These are phyloP conservation scores for Caenorhabditis briggsae DNA, from an alignment of 1,140 invertebrate species.

Conservation along the genomic window DNA sequence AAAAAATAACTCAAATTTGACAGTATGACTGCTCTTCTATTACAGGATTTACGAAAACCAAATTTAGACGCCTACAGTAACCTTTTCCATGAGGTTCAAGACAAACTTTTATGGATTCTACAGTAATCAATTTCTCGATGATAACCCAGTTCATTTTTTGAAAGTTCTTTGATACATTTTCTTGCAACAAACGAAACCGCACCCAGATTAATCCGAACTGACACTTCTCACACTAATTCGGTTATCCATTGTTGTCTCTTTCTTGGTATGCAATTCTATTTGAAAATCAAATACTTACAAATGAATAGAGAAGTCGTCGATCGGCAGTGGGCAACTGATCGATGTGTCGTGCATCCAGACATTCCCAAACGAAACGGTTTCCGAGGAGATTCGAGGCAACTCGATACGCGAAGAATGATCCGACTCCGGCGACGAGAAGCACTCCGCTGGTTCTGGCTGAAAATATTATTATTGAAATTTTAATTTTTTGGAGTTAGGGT, in stretches of 20 bases:
- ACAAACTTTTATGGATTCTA: background rate
- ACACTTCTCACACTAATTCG: slow-evolving; percentile 26
- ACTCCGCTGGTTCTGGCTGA: slow-evolving; percentile 72
- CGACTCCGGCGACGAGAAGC: slow-evolving; percentile 69
- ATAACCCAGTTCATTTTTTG: background rate
- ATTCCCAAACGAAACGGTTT: slow-evolving; percentile 69
- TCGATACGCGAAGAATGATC: slow-evolving; percentile 73
- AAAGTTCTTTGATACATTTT: slow-evolving; percentile 29
- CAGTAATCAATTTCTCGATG: background rate
- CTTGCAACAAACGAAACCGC: background rate
- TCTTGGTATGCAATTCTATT: background rate
- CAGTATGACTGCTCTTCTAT: too few species aligned
- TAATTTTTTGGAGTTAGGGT: too few species aligned
- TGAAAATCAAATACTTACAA: slow-evolving; percentile 39
- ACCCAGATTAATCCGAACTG: slow-evolving; percentile 2
- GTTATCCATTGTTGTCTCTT: background rate
- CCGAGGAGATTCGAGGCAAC: slow-evolving; percentile 67
- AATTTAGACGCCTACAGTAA: too few species aligned
- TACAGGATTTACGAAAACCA: too few species aligned
- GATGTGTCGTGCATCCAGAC: slow-evolving; percentile 68
- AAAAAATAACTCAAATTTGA: too few species aligned
- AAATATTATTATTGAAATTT: slow-evolving; percentile 49
- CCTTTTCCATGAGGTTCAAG: too few species aligned
- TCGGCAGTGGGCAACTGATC: slow-evolving; percentile 68
- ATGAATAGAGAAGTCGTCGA: slow-evolving; percentile 67